A percentile compares a stretch with the other conserved stretches of the same genome.
Conservation (phyloP, 2,888 invertebrate genomes). For the Muschampia plurimacula region DNA sequence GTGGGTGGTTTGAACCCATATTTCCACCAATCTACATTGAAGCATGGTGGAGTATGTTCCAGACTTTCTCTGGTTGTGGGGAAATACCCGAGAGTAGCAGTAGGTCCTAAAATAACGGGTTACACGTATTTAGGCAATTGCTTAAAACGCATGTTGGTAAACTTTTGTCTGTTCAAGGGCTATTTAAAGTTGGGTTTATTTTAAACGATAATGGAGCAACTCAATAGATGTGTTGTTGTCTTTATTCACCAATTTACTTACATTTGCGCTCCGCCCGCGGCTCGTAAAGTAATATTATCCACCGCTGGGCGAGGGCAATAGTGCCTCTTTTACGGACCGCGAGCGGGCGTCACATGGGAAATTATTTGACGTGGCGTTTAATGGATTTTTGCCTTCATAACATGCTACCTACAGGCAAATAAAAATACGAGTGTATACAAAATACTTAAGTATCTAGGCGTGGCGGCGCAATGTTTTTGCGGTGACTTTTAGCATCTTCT, state of each 20-base stretch:
- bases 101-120: no score
- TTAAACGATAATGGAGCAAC: background rate
- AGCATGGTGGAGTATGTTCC: no score
- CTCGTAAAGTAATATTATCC: conserved; percentile 85
- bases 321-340: conserved; percentile 83
- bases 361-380: conserved; percentile 85
- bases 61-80: no score
- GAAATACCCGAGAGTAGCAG: no score
- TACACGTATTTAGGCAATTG: no score
- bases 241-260: conserved; percentile 85
- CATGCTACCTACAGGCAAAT: conserved; percentile 81
- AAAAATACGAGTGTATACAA: conserved; percentile 68
- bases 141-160: no score
- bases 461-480: conserved; percentile 17
- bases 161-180: no score
- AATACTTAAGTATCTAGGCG: conserved; percentile 50
- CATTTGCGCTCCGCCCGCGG: conserved; percentile 84
- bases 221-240: conserved; percentile 61
- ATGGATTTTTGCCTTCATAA: conserved; percentile 86
- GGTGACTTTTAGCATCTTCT: conserved; percentile 3
- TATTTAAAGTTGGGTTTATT: background rate
- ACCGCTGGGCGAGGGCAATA: conserved; percentile 81
- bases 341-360: conserved; percentile 80
- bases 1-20: no score
- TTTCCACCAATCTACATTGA: no score